Percentiles rank a stretch among this genome's conserved stretches.
Conservation (phyloP, 2,797 vertebrate genomes). For the Pseudochromis fuscus region DNA sequence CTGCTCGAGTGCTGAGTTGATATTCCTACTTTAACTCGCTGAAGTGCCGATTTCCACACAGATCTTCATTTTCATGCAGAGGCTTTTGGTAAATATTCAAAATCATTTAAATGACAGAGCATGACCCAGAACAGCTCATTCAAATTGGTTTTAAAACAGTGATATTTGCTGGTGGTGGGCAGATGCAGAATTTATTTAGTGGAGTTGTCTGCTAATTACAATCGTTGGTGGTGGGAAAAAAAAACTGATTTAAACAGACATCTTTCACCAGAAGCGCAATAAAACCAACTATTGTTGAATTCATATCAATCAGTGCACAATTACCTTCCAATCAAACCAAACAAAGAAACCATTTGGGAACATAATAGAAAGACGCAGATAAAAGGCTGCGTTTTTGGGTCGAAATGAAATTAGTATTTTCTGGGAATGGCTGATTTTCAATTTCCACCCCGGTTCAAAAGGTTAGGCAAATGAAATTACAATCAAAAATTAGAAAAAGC, state of each 20-base stretch:
- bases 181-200: constrained; percentile 31
- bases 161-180: constrained; percentile 3
- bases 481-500: constrained; percentile 52
- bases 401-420: constrained; percentile 49
- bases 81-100: constrained; percentile 16
- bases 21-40: constrained; percentile 1
- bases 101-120: constrained; percentile 7
- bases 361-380: constrained; percentile 46
- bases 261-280: constrained; percentile 18
- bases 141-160: constrained; percentile 23
- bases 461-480: constrained; percentile 64
- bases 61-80: background rate
- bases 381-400: constrained; percentile 42
- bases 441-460: constrained; percentile 54
- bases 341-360: constrained; percentile 56
- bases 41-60: constrained; percentile 7
- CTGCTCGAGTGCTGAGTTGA: background rate
- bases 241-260: constrained; percentile 13
- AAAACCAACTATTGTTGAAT: constrained; percentile 40
- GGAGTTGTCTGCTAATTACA: constrained; percentile 27
- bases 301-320: constrained; percentile 41
- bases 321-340: constrained; percentile 55
- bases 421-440: constrained; percentile 48
- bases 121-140: background rate
- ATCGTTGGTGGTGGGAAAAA: background rate